Conservation (phyloP, 2,113 vertebrate species). For the Eublepharis macularius region DNA sequence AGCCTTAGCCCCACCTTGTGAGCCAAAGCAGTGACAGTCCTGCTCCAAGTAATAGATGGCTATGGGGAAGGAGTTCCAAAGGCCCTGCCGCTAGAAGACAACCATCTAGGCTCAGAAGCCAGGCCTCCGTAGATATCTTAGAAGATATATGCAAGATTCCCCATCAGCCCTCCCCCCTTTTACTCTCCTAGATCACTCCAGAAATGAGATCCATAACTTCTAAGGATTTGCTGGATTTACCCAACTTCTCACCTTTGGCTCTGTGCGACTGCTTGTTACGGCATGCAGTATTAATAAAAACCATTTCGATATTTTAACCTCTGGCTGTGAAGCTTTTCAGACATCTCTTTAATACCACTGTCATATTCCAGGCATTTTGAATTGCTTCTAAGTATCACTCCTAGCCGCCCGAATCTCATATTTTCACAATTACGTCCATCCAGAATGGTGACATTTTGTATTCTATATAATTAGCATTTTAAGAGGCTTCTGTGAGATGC, state of each 20-base stretch:
- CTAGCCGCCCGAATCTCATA: conserved; percentile 7
- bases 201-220: conserved; percentile 33
- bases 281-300: conserved; percentile 50
- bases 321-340: conserved; percentile 45
- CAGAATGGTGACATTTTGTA: not conserved
- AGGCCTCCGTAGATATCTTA: too few relatives aligned
- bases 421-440: conserved; percentile 18
- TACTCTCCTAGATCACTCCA: not conserved
- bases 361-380: conserved; percentile 41
- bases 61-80: too few relatives aligned
- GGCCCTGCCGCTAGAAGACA: too few relatives aligned
- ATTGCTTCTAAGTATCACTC: conserved; percentile 44
- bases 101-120: too few relatives aligned
- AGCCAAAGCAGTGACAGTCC: too few relatives aligned
- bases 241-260: conserved; percentile 30
- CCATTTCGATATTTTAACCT: conserved; percentile 56
- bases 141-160: not conserved
- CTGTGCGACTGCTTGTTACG: conserved; percentile 23
- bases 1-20: too few relatives aligned
- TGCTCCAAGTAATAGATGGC: too few relatives aligned
- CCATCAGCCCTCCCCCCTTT: not conserved
- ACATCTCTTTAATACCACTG: conserved; percentile 42
- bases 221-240: conserved; percentile 33
- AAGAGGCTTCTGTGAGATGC: not conserved
- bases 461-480: conserved; percentile 7